Evolutionary conservation across 1,140 invertebrate genomes (phyloP), one percentile per base, ranked within the genome.

Genomic region (Schlechtendalia chinensis): DNA sequence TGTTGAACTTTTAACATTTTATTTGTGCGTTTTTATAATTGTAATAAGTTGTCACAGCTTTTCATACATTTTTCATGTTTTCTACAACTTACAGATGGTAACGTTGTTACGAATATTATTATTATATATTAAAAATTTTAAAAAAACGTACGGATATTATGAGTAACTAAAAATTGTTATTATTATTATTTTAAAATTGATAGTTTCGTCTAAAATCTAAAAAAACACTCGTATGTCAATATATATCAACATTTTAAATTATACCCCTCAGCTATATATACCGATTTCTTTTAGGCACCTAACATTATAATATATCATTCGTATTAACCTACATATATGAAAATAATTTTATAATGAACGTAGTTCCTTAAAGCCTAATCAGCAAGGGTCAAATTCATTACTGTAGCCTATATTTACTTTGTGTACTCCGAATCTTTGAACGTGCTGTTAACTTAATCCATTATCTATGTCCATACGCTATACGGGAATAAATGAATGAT

Each of bases 351-450:
- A 24, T 69, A 8, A 74, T 58, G 32, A 32, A 39, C 5, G 12
- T 39, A 75, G 32, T 14, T 75, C 16, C 27, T 11, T 24, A 77
- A 59, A 77, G 14, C 32, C 12, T 11, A 14, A 59, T 8, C n/a
- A 2, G 24, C 29, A 72, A 24, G 72, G 54, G 53, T 77, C 56
- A 77, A 75, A 75, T 77, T 59, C n/a, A 45, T 77, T 77, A 59
- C 27, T 29, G 17, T 53, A 29, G 24, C 17, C 19, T 74, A 29
- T 74, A 22, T 58, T 56, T 74, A 74, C 10, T 74, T 72, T 56
- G 29, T 56, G n/a, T 17, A 56, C 10, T 59, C 22, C 10, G 6
- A 77, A 58, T 77, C 32, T 39, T 59, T 77, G 19, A 77, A 58
- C 39, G 29, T 45, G 29, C 14, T 17, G 45, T 59, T 58, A 58